Evolutionary conservation across 1,140 invertebrate genomes (phyloP).

Genomic region (Copidosoma floridanum): DNA sequence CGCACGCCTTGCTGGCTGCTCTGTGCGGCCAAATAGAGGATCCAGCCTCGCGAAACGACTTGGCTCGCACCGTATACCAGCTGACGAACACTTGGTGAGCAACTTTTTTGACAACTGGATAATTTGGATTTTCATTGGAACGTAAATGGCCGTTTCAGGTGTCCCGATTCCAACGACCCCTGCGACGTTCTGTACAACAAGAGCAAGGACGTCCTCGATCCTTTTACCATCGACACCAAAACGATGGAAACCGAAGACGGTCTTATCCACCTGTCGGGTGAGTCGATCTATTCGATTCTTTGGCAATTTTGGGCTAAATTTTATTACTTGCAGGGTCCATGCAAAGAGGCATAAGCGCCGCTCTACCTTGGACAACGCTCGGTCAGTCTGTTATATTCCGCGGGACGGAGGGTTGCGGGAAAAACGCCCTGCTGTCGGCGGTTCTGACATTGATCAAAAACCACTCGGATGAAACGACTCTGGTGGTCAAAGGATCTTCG

Average conservation of each 20-base stretch:
- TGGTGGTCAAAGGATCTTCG: conserved; percentile 44
- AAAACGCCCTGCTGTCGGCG: conserved; percentile 43
- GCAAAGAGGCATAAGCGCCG: conserved; percentile 39
- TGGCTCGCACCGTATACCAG: conserved; percentile 46
- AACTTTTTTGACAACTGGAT: conserved; percentile 1
- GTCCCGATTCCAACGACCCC: conserved; percentile 48
- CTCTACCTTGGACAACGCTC: conserved; percentile 46
- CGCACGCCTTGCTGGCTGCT: conserved; percentile 37
- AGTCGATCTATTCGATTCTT: neutral
- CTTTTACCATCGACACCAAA: conserved; percentile 30
- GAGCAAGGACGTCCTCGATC: conserved; percentile 44
- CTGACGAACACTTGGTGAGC: conserved; percentile 41
- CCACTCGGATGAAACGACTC: conserved; percentile 30
- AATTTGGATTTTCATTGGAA: too few species aligned
- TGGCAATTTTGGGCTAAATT: neutral
- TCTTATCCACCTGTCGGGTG: conserved; percentile 43
- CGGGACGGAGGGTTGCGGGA: conserved; percentile 47
- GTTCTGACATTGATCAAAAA: conserved; percentile 39
- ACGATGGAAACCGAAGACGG: conserved; percentile 39
- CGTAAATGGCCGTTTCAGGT: too few species aligned
- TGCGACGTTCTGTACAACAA: conserved; percentile 43
- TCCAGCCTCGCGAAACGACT: conserved; percentile 31
- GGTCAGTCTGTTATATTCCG: conserved; percentile 45
- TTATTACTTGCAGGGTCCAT: conserved; percentile 33
- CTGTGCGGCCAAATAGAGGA: conserved; percentile 45